A percentile compares a stretch with the other conserved stretches of the same genome.
Conservation (phyloP, 2,888 invertebrate species). For the Conomelus anceps region DNA sequence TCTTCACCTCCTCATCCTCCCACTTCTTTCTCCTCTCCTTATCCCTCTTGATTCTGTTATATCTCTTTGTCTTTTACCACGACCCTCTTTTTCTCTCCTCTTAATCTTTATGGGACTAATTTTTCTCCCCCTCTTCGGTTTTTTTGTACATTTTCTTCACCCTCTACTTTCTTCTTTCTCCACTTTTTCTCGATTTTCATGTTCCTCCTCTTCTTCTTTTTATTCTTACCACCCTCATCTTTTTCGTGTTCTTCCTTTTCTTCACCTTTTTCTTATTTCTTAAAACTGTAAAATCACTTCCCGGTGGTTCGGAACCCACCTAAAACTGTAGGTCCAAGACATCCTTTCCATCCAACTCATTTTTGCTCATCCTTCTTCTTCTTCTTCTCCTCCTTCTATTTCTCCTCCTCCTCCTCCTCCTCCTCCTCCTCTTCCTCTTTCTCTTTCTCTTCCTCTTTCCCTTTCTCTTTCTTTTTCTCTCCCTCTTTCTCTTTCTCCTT, state of each 20-base stretch:
- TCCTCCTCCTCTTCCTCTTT: neutral
- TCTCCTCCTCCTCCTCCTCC: no score
- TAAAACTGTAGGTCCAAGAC: no score
- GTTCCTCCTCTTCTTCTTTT: neutral
- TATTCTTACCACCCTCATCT: neutral
- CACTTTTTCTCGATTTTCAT: no score
- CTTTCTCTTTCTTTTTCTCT: neutral
- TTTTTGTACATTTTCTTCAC: neutral
- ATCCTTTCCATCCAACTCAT: no score
- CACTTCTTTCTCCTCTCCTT: neutral
- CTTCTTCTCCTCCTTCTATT: no score
- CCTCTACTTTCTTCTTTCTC: neutral
- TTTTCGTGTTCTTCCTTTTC: neutral
- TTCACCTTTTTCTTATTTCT: no score
- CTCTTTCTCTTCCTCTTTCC: no score
- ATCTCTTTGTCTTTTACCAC: neutral
- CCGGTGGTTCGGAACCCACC: no score
- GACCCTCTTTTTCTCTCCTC: neutral
- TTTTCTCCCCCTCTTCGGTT: neutral
- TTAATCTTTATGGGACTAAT: no score
- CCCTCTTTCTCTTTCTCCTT: neutral
- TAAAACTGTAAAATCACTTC: no score
- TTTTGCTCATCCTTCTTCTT: no score
- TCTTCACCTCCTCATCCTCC: no score
- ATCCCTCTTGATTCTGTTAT: neutral